A percentile compares a stretch with the other conserved stretches of the same genome.
Evolutionary conservation across 2,113 vertebrate species (phyloP).

Genomic region (Eurystomus gularis): DNA sequence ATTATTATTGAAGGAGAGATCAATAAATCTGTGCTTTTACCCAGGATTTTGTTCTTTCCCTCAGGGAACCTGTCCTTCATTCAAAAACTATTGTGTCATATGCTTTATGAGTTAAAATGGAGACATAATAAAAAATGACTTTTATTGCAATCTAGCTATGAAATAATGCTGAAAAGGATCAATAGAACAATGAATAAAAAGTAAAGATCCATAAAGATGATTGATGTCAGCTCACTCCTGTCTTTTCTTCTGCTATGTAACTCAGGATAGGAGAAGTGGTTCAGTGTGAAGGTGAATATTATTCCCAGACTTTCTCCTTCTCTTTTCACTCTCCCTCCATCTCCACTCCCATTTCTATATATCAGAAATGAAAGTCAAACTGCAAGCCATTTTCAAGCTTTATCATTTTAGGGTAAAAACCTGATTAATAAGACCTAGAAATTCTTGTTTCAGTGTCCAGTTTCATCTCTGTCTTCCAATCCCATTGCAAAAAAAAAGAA

Average conservation of each 20-base stretch:
- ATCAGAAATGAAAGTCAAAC: neutral
- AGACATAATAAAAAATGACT: constrained; percentile 52
- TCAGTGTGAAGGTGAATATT: constrained; percentile 13
- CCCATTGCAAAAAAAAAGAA: neutral
- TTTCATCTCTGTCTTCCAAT: neutral
- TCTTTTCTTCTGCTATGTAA: neutral
- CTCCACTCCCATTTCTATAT: neutral
- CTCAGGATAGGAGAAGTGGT: neutral
- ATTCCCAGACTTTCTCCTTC: neutral
- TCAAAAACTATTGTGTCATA: neutral
- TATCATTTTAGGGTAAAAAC: neutral
- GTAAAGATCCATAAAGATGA: constrained; percentile 29
- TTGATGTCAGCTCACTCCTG: constrained; percentile 9
- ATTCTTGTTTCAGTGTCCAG: neutral
- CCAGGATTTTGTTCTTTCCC: neutral
- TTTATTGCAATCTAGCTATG: constrained; percentile 18
- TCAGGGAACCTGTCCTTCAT: constrained; percentile 12
- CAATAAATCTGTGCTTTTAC: constrained; percentile 35
- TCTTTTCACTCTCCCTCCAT: neutral
- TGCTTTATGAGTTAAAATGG: constrained; percentile 31
- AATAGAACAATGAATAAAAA: constrained; percentile 59
- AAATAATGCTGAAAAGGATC: constrained; percentile 43
- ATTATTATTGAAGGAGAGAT: constrained; percentile 44
- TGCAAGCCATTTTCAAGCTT: neutral
- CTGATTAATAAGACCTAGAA: neutral